phyloP scores from a whole-genome alignment of 2,888 invertebrate genomes.

The Latrodectus hesperus region DNA sequence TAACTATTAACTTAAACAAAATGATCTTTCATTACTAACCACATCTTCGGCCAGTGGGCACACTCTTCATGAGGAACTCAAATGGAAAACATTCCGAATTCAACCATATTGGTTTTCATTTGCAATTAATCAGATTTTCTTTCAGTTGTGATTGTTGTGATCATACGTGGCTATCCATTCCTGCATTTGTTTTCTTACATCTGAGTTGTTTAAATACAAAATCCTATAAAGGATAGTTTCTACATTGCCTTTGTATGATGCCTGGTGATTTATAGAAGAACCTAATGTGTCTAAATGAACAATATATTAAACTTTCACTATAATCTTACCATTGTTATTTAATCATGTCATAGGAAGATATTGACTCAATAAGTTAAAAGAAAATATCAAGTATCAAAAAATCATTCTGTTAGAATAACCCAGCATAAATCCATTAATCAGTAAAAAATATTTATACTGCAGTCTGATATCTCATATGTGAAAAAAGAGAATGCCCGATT shows the following conservation, averaged over 20 bases:
- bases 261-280: neutral
- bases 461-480: too few relatives aligned
- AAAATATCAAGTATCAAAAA: neutral
- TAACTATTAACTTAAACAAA: conserved; percentile 30
- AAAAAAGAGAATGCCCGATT: neutral
- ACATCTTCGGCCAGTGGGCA: conserved; percentile 46
- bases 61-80: conserved; percentile 53
- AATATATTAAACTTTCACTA: neutral
- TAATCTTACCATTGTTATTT: neutral
- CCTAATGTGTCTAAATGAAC: conserved; percentile 2
- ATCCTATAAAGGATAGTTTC: conserved; percentile 5
- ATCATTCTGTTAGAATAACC: neutral
- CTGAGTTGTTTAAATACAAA: conserved; percentile 21
- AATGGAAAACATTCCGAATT: conserved; percentile 63
- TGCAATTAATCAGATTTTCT: conserved; percentile 53
- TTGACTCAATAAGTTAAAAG: neutral
- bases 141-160: conserved; percentile 49
- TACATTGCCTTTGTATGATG: conserved; percentile 3
- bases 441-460: neutral
- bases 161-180: conserved; percentile 51
- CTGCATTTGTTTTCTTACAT: conserved; percentile 43
- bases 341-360: neutral
- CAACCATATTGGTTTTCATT: conserved; percentile 49
- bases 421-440: neutral
- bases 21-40: conserved; percentile 44